A percentile compares a stretch with the other conserved stretches of the same genome.
These are phyloP conservation scores for Muschampia staudingeri DNA, from an alignment of 2,888 invertebrate species.

Conservation along the genomic window DNA sequence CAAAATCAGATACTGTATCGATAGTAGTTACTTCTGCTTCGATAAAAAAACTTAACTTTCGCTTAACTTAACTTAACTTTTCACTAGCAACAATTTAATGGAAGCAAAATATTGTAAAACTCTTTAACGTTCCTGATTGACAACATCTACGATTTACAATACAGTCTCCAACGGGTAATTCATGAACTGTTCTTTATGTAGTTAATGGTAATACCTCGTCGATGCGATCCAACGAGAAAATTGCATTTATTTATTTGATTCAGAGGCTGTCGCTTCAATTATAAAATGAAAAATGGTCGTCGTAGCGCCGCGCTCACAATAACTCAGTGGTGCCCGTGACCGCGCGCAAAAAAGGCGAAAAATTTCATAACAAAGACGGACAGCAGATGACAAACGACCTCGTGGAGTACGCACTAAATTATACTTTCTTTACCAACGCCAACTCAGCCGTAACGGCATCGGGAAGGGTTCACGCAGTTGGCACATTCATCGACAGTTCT, in stretches of 20 bases:
- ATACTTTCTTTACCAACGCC: not conserved
- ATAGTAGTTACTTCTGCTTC: too few relatives aligned
- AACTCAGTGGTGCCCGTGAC: conserved; percentile 43
- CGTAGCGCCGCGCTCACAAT: conserved; percentile 26
- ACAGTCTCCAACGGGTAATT: conserved; percentile 4
- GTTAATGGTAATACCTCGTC: not conserved
- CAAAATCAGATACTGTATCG: too few relatives aligned
- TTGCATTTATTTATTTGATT: conserved; percentile 38
- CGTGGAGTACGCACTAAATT: conserved; percentile 36
- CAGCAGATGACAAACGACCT: conserved; percentile 60
- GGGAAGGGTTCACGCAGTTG: not conserved
- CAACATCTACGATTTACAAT: conserved; percentile 1
- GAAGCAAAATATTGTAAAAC: too few relatives aligned
- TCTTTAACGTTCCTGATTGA: not conserved
- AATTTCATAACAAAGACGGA: conserved; percentile 60
- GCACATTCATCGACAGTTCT: not conserved
- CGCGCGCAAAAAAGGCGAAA: conserved; percentile 57
- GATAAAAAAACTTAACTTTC: too few relatives aligned
- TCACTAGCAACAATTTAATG: not conserved
- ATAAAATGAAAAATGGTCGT: conserved; percentile 63
- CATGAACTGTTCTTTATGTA: not conserved
- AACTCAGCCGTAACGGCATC: not conserved
- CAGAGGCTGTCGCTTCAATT: conserved; percentile 53
- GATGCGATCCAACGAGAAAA: not conserved
- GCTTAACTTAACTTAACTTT: too few relatives aligned